phyloP scores from a whole-genome alignment of 2,888 invertebrate genomes.

The Elegia similella region DNA sequence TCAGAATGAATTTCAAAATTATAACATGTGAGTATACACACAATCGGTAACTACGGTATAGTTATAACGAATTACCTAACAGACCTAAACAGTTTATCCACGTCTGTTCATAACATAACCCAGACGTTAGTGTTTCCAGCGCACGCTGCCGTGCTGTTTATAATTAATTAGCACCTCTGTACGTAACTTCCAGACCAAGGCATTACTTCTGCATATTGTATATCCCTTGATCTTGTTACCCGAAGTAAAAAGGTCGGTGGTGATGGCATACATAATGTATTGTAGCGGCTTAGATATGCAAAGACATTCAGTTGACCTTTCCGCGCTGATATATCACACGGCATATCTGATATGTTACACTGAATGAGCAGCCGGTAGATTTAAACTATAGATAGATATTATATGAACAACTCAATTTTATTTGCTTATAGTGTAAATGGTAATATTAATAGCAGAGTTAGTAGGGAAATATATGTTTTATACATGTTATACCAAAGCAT shows the following conservation, averaged over 20 bases:
- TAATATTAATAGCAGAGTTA: not conserved
- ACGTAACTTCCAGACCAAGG: not conserved
- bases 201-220: not conserved
- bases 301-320: conserved; percentile 5
- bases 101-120: not conserved
- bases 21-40: not conserved
- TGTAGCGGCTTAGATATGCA: not conserved
- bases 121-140: conserved; percentile 4
- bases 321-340: not conserved
- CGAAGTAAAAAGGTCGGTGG: not conserved
- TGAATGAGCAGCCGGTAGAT: not conserved
- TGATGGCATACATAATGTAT: conserved; percentile 1
- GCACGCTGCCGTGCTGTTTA: not conserved
- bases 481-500: too few species aligned
- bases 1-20: not conserved
- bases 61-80: not conserved
- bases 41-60: not conserved
- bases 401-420: not conserved
- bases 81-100: not conserved
- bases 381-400: not conserved
- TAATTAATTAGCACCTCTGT: conserved; percentile 5
- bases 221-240: conserved; percentile 4
- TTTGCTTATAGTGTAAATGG: not conserved
- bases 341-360: conserved; percentile 2
- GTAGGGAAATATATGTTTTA: not conserved